Base-by-base conservation (phyloP, 2,113 vertebrate genomes). In the Proterorhinus semilunaris region DNA sequence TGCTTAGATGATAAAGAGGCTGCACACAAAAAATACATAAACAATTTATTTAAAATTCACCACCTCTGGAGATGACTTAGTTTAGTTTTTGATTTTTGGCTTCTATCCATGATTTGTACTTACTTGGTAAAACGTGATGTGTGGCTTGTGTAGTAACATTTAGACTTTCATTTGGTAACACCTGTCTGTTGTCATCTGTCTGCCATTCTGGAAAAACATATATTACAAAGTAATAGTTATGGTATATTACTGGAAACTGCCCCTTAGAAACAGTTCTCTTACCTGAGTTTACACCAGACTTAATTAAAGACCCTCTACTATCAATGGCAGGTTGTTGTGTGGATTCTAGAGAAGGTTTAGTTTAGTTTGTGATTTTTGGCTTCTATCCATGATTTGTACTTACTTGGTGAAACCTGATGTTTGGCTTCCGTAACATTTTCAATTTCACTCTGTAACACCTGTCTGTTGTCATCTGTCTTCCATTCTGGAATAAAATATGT, bases 1-100 rank as follows among this genome's bases (percentile, higher is more conserved):
- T 65, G 81, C 57, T 90, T 88, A 0, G 70, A 66, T 78, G 93
- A 92, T 6, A 85, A 87, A 91, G 57, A 47, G 17, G 51, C 74
- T 87, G 66, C 52, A 64, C 44, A 54, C 66, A 1, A 45, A 62
- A 70, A 16, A 6, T 36, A 36, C 4, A 36, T 36, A 36, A 36
- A 36, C 1, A 36, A 36, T 36, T 36, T 3, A 36, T 36, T 36
- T 5, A 36, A 36, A 3, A 36, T 36, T 36, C 27, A 36, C 27
- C 27, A 36, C 27, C 4, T 36, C 27, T 36, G 27, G 27, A 36
- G 27, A 36, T 36, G 27, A 36, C 4, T 36, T 36, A 5, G 27
- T 36, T 36, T 36, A 36, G 27, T 36, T 36, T 36, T 36, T 36
- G 27, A 36, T 36, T 36, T 36, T 36, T 36, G 27, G 12, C 44